phyloP scores from a whole-genome alignment of 2,888 invertebrate genomes.

The Cephus rjabovi region DNA sequence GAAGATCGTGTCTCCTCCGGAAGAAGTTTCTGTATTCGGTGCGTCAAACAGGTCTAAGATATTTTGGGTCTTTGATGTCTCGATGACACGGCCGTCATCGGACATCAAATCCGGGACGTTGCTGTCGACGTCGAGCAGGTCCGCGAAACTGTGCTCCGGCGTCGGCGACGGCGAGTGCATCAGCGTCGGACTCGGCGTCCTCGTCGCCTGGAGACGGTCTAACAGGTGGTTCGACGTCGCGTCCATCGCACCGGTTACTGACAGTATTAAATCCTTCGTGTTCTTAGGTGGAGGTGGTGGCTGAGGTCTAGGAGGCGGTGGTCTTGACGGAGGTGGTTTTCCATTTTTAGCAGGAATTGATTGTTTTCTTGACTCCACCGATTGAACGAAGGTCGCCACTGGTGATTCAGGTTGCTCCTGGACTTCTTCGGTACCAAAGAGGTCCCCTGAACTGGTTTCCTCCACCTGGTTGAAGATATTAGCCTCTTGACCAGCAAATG shows the following conservation, averaged over 20 bases:
- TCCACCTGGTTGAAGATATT: constrained; percentile 20
- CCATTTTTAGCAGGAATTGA: constrained; percentile 31
- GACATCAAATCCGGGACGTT: constrained; percentile 59
- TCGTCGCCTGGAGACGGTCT: constrained; percentile 85
- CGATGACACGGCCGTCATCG: constrained; percentile 60
- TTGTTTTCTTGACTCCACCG: neutral
- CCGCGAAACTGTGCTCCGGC: constrained; percentile 75
- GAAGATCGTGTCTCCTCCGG: constrained; percentile 35
- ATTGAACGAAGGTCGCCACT: constrained; percentile 9
- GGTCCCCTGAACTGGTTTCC: constrained; percentile 12
- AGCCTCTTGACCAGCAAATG: neutral
- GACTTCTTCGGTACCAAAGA: constrained; percentile 11
- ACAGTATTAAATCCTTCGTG: constrained; percentile 86
- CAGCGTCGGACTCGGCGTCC: constrained; percentile 89
- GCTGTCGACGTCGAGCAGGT: constrained; percentile 73
- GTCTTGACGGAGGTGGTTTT: constrained; percentile 55
- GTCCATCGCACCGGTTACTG: constrained; percentile 90
- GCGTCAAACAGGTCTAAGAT: constrained; percentile 62
- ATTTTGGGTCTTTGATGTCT: constrained; percentile 42
- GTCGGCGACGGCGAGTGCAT: constrained; percentile 90
- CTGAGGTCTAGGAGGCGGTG: constrained; percentile 69
- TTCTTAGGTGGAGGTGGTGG: constrained; percentile 78
- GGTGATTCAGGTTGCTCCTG: constrained; percentile 20
- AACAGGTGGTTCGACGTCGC: constrained; percentile 86
- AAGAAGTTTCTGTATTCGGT: constrained; percentile 43